Conservation (phyloP, 2,113 vertebrate species). For the Sebastes fasciatus region DNA sequence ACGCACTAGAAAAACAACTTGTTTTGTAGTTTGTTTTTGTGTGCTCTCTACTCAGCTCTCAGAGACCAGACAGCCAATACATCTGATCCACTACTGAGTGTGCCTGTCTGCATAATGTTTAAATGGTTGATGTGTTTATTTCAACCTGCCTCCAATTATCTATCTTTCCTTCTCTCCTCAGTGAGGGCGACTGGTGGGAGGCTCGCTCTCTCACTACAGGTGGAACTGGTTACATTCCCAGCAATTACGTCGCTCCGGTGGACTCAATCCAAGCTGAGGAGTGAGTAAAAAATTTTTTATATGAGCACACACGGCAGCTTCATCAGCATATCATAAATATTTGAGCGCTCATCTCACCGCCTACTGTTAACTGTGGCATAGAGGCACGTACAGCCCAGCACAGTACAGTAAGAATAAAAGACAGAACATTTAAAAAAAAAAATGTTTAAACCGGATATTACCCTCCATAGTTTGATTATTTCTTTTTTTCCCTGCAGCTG, state of each 20-base stretch:
- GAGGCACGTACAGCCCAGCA: not conserved
- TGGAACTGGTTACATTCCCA: slow-evolving; percentile 98
- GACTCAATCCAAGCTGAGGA: slow-evolving; percentile 99
- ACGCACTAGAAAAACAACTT: slow-evolving; percentile 20
- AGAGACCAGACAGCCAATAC: slow-evolving; percentile 13
- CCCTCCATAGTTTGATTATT: slow-evolving; percentile 1
- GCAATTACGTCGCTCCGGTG: slow-evolving; percentile 98
- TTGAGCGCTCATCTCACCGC: slow-evolving; percentile 10
- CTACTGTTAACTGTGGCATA: slow-evolving; percentile 23
- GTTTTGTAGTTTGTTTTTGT: slow-evolving; percentile 12
- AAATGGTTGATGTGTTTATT: slow-evolving; percentile 38
- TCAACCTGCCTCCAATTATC: slow-evolving; percentile 22
- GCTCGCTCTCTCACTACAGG: slow-evolving; percentile 97
- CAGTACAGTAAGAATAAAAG: not conserved
- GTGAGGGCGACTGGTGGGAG: slow-evolving; percentile 99
- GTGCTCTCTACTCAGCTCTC: not conserved
- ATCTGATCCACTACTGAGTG: slow-evolving; percentile 8
- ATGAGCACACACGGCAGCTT: not conserved
- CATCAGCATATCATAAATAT: slow-evolving; percentile 47
- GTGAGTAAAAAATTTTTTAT: slow-evolving; percentile 87
- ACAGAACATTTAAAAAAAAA: slow-evolving; percentile 1
- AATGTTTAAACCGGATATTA: slow-evolving; percentile 11
- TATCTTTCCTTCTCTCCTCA: slow-evolving; percentile 70
- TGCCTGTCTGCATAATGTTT: slow-evolving; percentile 20
- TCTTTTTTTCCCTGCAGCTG: slow-evolving; percentile 83